Evolutionary conservation across 2,888 invertebrate species (phyloP).

Genomic region (Heliconius aoede): DNA sequence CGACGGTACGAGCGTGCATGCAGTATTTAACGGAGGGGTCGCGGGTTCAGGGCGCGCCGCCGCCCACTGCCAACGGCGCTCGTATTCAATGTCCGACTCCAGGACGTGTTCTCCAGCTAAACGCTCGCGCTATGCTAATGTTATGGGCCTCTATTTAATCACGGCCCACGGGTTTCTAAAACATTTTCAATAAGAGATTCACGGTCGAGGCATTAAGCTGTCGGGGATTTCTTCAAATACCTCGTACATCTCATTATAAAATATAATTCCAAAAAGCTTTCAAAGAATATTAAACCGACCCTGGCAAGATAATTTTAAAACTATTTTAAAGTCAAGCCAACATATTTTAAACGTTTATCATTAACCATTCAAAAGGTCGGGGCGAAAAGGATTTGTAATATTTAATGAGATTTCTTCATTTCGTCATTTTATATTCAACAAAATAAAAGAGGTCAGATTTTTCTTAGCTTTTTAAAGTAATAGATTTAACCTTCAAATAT

Average conservation of each 20-base stretch:
- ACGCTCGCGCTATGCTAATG: conserved; percentile 76
- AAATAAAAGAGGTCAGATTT: not conserved
- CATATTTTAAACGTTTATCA: not conserved
- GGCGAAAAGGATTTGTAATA: not conserved
- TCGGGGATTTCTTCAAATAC: conserved; percentile 52
- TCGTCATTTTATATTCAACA: not conserved
- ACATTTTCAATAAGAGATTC: conserved; percentile 77
- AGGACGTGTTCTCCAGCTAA: conserved; percentile 76
- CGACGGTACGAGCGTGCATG: conserved; percentile 55
- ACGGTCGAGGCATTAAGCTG: conserved; percentile 71
- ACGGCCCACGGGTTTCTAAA: conserved; percentile 76
- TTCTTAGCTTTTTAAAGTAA: not conserved
- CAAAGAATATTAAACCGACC: not conserved
- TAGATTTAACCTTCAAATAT: not conserved
- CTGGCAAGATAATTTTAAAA: not conserved
- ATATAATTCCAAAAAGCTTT: conserved; percentile 1
- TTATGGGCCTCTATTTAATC: conserved; percentile 80
- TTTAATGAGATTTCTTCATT: conserved; percentile 12
- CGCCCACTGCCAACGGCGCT: conserved; percentile 76
- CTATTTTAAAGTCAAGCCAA: not conserved
- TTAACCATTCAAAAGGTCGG: conserved; percentile 21
- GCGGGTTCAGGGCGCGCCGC: conserved; percentile 70
- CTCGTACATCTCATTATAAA: conserved; percentile 2
- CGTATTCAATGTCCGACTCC: conserved; percentile 59
- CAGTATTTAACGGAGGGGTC: conserved; percentile 76